A percentile compares a stretch with the other conserved stretches of the same genome.
Conservation (phyloP, 1,140 invertebrate species). For the Drosophila tropicalis region DNA sequence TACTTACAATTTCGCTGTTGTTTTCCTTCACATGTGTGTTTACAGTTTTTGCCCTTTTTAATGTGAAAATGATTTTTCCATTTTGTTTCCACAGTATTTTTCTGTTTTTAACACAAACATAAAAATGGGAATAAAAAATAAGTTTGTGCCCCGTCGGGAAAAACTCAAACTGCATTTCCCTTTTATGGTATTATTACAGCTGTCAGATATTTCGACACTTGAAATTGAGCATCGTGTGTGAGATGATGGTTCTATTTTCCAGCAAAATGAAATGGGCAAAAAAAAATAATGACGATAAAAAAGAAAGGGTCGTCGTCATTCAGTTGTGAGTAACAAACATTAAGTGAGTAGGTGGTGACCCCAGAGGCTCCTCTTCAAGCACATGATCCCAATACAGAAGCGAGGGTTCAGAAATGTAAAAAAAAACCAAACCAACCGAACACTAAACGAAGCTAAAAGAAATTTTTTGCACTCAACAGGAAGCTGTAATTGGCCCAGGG, state of each 20-base stretch:
- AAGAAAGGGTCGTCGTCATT: constrained; percentile 33
- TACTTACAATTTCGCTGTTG: constrained; percentile 42
- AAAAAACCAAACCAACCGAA: constrained; percentile 14
- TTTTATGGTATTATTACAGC: constrained; percentile 75
- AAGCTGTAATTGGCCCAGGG: constrained; percentile 71
- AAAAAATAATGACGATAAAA: not conserved
- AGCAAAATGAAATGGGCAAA: not conserved
- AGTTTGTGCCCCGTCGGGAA: constrained; percentile 22
- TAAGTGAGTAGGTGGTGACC: constrained; percentile 13
- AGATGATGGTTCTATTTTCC: constrained; percentile 62
- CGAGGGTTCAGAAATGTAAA: constrained; percentile 35
- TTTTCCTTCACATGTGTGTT: constrained; percentile 21
- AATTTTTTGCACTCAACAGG: constrained; percentile 66
- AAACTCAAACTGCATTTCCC: constrained; percentile 30
- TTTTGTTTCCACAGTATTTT: constrained; percentile 64
- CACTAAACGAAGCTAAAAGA: constrained; percentile 35
- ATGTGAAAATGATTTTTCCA: constrained; percentile 72
- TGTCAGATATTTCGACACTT: constrained; percentile 76
- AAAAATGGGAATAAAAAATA: not conserved
- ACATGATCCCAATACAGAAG: constrained; percentile 36
- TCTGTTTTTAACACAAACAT: constrained; percentile 3
- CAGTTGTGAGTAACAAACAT: constrained; percentile 4
- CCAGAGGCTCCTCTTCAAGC: constrained; percentile 26
- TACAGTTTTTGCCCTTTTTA: constrained; percentile 48
- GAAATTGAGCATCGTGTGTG: constrained; percentile 61